Percentiles rank a stretch among this genome's conserved stretches.
phyloP scores from a whole-genome alignment of 2,113 vertebrate species.

The Saimiri boliviensis region DNA sequence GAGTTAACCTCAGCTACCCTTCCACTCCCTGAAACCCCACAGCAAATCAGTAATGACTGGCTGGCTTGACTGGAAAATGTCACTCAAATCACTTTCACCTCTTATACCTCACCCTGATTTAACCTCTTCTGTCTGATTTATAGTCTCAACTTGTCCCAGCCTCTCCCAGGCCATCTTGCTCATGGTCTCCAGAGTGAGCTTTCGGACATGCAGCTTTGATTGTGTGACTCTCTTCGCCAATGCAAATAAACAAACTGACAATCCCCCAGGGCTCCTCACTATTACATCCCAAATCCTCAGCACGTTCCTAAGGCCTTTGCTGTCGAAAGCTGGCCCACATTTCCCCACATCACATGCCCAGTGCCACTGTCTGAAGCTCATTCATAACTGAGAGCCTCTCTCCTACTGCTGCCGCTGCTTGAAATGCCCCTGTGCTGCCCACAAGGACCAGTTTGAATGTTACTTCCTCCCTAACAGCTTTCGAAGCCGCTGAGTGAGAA shows the following conservation, averaged over 20 bases:
- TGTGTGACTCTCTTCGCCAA: background rate
- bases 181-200: background rate
- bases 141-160: background rate
- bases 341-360: accelerated
- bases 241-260: background rate
- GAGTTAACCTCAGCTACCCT: background rate
- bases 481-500: constrained; percentile 7
- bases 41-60: background rate
- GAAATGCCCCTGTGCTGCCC: background rate
- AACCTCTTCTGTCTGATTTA: background rate
- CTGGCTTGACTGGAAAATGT: background rate
- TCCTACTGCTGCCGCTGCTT: background rate
- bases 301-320: too few relatives aligned
- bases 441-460: constrained; percentile 23
- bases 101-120: background rate
- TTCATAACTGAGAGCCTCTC: background rate
- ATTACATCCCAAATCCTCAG: background rate
- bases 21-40: background rate
- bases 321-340: accelerated
- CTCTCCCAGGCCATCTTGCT: background rate
- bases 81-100: background rate
- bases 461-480: background rate
- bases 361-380: accelerated
- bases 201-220: background rate
- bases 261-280: too few relatives aligned